These are phyloP conservation scores for Lingula anatina DNA, from an alignment of 2,888 invertebrate species.

Conservation along the genomic window DNA sequence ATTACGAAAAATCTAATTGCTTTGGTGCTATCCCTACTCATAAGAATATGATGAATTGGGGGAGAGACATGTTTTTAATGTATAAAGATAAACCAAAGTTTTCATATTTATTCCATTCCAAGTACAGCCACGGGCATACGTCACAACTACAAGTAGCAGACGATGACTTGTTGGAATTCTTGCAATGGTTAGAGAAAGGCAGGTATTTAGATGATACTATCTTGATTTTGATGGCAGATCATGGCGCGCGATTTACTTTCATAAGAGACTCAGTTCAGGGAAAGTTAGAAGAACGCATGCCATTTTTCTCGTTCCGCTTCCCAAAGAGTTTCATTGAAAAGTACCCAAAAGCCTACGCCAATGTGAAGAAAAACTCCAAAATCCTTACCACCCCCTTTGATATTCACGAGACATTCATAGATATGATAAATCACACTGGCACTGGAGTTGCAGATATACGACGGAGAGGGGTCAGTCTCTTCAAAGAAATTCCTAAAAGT, in stretches of 20 bases:
- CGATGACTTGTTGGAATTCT: constrained; percentile 59
- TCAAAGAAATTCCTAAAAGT: constrained; percentile 57
- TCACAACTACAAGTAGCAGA: constrained; percentile 73
- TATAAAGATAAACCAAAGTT: constrained; percentile 71
- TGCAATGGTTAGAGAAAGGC: constrained; percentile 58
- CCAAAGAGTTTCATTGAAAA: constrained; percentile 65
- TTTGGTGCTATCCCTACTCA: constrained; percentile 57
- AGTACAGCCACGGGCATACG: constrained; percentile 81
- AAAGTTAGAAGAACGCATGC: constrained; percentile 82
- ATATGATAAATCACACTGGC: constrained; percentile 59
- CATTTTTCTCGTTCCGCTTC: constrained; percentile 74
- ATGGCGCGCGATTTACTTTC: constrained; percentile 73
- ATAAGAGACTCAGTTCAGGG: constrained; percentile 85
- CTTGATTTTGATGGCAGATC: constrained; percentile 85
- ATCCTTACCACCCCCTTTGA: constrained; percentile 83
- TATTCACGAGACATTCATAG: constrained; percentile 73
- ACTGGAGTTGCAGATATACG: constrained; percentile 4
- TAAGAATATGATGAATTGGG: constrained; percentile 39
- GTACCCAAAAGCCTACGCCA: constrained; percentile 61
- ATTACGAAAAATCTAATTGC: background rate
- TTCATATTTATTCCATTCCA: constrained; percentile 79
- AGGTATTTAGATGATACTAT: constrained; percentile 72
- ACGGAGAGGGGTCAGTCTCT: constrained; percentile 38
- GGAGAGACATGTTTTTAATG: constrained; percentile 58
- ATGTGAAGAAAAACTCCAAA: constrained; percentile 61